Base-by-base conservation (phyloP, 2,797 vertebrate genomes). In the Centroberyx gerrardi region DNA sequence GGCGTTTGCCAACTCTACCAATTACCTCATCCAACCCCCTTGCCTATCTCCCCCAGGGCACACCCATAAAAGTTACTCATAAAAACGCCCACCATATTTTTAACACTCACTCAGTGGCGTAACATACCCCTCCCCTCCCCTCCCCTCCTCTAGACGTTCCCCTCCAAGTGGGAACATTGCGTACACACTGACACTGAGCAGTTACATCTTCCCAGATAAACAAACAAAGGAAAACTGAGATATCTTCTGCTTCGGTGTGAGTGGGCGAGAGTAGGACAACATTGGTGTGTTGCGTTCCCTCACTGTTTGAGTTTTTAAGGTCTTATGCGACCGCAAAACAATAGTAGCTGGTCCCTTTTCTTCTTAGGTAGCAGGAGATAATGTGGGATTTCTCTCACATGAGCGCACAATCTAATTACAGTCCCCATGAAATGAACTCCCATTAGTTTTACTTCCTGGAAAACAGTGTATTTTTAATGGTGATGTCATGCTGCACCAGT, bases 1-100 rank as follows among this genome's bases (percentile, higher is more conserved):
- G 22, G 62, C 38, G 8, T 74, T 85, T 68, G 76, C 82, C 82
- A 82, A 44, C 68, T 76, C 53, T 48, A 58, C 77, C 75, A 66
- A 52, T 87, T 46, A 90, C 71, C 40, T 91, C 84, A 85, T 83
- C 68, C 72, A 52, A 64, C 72, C 60, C 52, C 64, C 31, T 67
- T 56, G 74, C 76, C 68, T 73, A 61, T 84, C 68, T 80, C 79
- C 80, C 64, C 17, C 29, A 54, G 61, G 68, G 62, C 74, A 71
- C 56, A 53, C 62, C 80, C 77, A 79, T 86, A 74, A 83, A 88
- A 83, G 42, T 40, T 69, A 51, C 68, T 68, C 82, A 72, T 87
- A 83, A 87, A 83, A 86, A 61, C 54, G 17, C 58, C n/a, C 40
- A 22, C 44, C 61, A 33, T 81, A 78, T 87, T 89, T 86, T 73